These are phyloP conservation scores for Virgularia gustaviana DNA, from an alignment of 92 coral and sea anemone genomes.

Conservation along the genomic window DNA sequence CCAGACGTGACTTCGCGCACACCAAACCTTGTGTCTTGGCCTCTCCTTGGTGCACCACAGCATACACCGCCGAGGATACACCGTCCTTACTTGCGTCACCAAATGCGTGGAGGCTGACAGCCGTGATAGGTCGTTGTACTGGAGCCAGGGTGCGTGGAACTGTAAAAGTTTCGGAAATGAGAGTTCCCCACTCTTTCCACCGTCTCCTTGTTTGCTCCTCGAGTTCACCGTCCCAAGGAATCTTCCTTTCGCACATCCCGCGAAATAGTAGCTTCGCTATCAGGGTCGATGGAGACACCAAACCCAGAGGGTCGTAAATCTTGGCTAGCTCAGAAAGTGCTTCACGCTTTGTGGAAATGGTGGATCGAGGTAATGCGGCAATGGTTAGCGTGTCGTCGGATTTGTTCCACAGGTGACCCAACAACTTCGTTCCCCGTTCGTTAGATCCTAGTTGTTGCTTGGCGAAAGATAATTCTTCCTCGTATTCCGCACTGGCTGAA, in stretches of 20 bases:
- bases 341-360: conserved; percentile 6
- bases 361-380: not conserved
- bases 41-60: too few species aligned
- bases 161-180: conserved; percentile 1
- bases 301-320: conserved; percentile 4
- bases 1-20: too few species aligned
- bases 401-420: not conserved
- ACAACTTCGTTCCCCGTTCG: not conserved
- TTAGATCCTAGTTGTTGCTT: not conserved
- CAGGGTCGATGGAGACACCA: conserved; percentile 25
- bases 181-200: conserved; percentile 7
- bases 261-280: conserved; percentile 2
- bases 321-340: conserved; percentile 22
- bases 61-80: too few species aligned
- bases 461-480: conserved; percentile 1
- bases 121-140: conserved; percentile 3
- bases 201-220: not conserved
- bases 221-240: conserved; percentile 9
- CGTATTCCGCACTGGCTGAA: not conserved
- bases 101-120: conserved; percentile 15
- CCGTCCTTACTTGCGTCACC: conserved; percentile 17
- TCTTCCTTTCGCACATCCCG: conserved; percentile 10
- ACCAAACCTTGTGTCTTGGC: too few species aligned
- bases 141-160: conserved; percentile 23
- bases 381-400: conserved; percentile 8